phyloP scores from a whole-genome alignment of 2,113 vertebrate genomes.

The Taxidea taxus region DNA sequence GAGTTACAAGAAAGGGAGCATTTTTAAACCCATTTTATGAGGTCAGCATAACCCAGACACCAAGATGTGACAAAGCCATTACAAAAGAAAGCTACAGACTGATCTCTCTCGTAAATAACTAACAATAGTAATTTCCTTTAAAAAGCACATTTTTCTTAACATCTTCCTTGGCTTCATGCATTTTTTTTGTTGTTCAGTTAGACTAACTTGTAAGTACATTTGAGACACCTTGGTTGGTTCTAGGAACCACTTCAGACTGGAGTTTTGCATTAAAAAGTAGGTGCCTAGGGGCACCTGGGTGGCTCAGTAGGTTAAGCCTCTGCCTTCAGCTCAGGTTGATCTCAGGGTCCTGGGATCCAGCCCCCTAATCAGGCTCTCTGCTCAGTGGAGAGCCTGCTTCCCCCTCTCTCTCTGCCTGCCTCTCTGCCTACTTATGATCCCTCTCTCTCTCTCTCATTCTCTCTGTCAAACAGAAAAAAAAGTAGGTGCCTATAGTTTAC shows the following conservation, averaged over 20 bases:
- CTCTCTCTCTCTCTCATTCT: no score
- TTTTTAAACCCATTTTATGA: constrained; percentile 52
- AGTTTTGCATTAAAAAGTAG: not conserved
- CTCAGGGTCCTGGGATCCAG: no score
- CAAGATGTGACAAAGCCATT: constrained; percentile 13
- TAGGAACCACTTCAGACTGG: not conserved
- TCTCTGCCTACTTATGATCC: no score
- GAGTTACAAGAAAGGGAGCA: constrained; percentile 36
- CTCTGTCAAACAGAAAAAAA: not conserved
- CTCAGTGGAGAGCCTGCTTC: no score
- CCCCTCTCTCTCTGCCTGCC: no score
- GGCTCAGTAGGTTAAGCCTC: no score
- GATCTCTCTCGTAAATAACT: not conserved
- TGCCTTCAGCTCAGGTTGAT: no score
- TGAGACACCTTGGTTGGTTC: not conserved
- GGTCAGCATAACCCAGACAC: constrained; percentile 31
- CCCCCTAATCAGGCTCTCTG: no score
- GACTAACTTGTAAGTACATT: not conserved
- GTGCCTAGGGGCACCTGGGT: not conserved
- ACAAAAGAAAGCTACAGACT: constrained; percentile 20
- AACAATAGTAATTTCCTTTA: not conserved
- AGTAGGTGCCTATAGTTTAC: not conserved
- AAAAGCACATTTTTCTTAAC: not conserved
- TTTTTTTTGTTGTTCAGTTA: constrained; percentile 27
- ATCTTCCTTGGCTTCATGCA: not conserved